These are phyloP conservation scores for Philonicus albiceps DNA, from an alignment of 2,888 invertebrate species.

Conservation along the genomic window DNA sequence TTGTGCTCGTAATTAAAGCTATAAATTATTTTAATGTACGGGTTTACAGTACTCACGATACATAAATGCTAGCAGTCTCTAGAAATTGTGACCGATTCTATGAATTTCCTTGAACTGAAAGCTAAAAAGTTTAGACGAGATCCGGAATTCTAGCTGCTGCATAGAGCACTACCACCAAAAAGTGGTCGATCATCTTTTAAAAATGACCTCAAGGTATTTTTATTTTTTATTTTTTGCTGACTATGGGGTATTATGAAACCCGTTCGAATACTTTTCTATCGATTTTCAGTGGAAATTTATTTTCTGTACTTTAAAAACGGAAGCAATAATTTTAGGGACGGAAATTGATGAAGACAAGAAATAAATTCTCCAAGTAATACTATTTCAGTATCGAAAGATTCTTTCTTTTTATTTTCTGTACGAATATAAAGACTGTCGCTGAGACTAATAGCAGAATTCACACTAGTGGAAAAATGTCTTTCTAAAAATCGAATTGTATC, in stretches of 20 bases:
- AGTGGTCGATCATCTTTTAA: neutral
- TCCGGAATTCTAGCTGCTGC: neutral
- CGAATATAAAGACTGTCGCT: neutral
- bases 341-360: constrained; percentile 29
- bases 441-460: neutral
- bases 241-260: neutral
- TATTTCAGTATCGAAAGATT: neutral
- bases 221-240: no score
- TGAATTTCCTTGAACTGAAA: neutral
- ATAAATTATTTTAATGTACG: constrained; percentile 38
- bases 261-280: neutral
- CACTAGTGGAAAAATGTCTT: neutral
- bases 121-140: constrained; percentile 11
- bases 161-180: neutral
- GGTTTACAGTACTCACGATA: neutral
- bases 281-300: constrained; percentile 35
- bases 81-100: neutral
- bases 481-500: neutral
- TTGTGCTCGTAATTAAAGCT: constrained; percentile 32
- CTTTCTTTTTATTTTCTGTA: neutral
- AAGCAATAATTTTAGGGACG: constrained; percentile 29
- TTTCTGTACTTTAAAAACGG: constrained; percentile 15
- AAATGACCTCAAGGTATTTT: neutral
- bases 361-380: constrained; percentile 4
- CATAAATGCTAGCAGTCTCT: neutral